phyloP scores from a whole-genome alignment of 2,888 invertebrate genomes.

The Caenorhabditis virilis region DNA sequence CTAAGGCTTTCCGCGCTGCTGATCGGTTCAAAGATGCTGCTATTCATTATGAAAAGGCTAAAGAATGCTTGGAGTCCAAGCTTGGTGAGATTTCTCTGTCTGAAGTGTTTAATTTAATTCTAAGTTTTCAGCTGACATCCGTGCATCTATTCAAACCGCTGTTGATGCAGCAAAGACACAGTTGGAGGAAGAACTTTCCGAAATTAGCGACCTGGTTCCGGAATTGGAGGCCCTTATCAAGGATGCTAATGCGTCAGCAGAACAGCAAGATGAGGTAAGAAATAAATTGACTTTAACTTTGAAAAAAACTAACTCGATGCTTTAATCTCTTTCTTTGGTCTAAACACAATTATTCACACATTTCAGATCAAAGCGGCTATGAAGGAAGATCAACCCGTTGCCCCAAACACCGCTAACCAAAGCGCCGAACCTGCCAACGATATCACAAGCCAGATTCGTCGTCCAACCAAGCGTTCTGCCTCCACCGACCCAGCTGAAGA shows the following conservation, averaged over 20 bases:
- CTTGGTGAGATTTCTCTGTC: too few relatives aligned
- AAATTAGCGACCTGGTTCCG: constrained; percentile 80
- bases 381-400: constrained; percentile 17
- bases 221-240: constrained; percentile 87
- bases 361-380: constrained; percentile 19
- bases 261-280: too few relatives aligned
- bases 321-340: too few relatives aligned
- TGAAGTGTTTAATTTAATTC: too few relatives aligned
- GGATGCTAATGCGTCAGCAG: constrained; percentile 71
- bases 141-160: constrained; percentile 9
- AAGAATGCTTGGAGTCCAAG: constrained; percentile 11
- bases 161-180: constrained; percentile 72
- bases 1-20: constrained; percentile 27
- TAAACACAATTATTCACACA: too few relatives aligned
- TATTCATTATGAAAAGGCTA: constrained; percentile 18
- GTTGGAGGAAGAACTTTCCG: constrained; percentile 79
- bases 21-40: constrained; percentile 25
- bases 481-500: constrained; percentile 7
- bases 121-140: constrained; percentile 3
- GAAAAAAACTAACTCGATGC: too few relatives aligned
- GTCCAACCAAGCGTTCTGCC: constrained; percentile 39
- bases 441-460: constrained; percentile 40
- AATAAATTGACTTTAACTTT: too few relatives aligned
- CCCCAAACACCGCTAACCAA: constrained; percentile 1
- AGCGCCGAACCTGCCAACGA: constrained; percentile 22